Evolutionary conservation across 2,888 invertebrate genomes (phyloP).

Genomic region (Deroplatys truncata): DNA sequence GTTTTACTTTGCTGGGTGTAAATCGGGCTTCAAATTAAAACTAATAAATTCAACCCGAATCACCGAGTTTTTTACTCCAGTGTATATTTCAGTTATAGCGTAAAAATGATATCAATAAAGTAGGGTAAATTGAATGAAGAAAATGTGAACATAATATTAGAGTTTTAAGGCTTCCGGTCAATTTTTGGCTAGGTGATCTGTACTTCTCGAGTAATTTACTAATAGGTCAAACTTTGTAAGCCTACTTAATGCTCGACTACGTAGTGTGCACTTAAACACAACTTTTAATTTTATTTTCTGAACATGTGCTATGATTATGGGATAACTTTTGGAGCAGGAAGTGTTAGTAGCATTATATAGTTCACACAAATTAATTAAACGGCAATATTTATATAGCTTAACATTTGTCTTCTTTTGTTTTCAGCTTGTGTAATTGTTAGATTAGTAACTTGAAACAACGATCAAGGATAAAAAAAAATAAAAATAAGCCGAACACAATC

Average conservation of each 20-base stretch:
- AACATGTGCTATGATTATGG: too few species aligned
- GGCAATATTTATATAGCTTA: neutral
- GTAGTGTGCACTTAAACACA: neutral
- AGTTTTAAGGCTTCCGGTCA: neutral
- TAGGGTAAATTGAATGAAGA: neutral
- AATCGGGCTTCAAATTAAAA: neutral
- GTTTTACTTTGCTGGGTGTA: neutral
- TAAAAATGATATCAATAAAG: neutral
- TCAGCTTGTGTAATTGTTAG: constrained; percentile 64
- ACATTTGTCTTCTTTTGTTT: constrained; percentile 43
- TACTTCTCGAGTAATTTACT: neutral
- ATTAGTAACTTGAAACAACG: constrained; percentile 52
- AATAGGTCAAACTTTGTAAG: neutral
- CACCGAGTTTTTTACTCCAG: neutral
- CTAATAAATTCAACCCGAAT: neutral
- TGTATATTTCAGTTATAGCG: neutral
- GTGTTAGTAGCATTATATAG: neutral
- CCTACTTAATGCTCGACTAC: neutral
- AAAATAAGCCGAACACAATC: constrained; percentile 50
- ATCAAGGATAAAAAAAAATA: constrained; percentile 35
- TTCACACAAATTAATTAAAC: neutral
- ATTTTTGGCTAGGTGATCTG: neutral
- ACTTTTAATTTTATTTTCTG: too few species aligned
- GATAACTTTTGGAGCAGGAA: neutral
- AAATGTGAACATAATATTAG: neutral